A percentile compares a stretch with the other conserved stretches of the same genome.
These are phyloP conservation scores for Dolichomitus sp. DNA, from an alignment of 2,888 invertebrate genomes.

Conservation along the genomic window DNA sequence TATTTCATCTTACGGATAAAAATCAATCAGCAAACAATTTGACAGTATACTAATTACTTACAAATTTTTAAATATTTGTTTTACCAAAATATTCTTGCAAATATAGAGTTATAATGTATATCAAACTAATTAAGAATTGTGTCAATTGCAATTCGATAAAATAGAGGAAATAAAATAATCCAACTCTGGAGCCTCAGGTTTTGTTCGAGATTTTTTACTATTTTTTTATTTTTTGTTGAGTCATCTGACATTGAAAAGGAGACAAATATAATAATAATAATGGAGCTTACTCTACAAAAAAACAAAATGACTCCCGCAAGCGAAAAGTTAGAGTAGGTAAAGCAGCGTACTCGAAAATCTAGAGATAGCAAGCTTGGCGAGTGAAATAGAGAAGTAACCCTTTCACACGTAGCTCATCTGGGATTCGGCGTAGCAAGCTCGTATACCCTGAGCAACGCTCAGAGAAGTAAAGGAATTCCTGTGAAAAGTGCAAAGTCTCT, in stretches of 20 bases:
- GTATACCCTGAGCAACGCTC: constrained; percentile 11
- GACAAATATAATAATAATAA: background rate
- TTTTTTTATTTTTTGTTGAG: background rate
- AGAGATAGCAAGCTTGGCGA: constrained; percentile 16
- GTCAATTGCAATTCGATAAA: too few relatives aligned
- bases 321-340: background rate
- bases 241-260: background rate
- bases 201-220: background rate
- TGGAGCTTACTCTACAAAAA: background rate
- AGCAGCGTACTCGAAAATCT: constrained; percentile 18
- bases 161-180: too few relatives aligned
- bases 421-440: constrained; percentile 43
- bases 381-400: constrained; percentile 47
- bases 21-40: too few relatives aligned
- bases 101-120: background rate
- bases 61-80: background rate
- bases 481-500: constrained; percentile 57
- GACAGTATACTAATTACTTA: background rate
- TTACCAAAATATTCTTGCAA: background rate
- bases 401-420: constrained; percentile 46
- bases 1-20: too few relatives aligned
- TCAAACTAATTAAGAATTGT: background rate
- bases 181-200: too few relatives aligned
- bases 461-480: constrained; percentile 32
- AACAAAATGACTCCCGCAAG: background rate